These are phyloP conservation scores for Tiliqua scincoides DNA, from an alignment of 2,113 vertebrate genomes.

Conservation along the genomic window DNA sequence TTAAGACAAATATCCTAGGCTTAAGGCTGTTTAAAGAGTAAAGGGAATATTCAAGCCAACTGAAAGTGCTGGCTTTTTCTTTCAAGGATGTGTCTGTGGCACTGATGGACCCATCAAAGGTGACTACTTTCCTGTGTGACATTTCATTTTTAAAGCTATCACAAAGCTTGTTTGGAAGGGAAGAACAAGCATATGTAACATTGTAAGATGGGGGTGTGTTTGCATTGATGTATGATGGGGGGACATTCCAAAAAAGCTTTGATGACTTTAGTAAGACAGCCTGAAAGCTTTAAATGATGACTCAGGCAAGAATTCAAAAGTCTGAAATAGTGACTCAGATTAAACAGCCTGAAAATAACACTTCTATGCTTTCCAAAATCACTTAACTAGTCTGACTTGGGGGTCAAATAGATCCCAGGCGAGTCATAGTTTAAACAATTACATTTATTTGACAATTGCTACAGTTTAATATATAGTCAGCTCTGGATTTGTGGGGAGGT, in stretches of 20 bases:
- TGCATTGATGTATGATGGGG: background rate
- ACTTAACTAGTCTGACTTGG: background rate
- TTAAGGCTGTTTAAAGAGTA: background rate
- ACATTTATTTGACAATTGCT: background rate
- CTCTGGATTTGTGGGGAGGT: no score
- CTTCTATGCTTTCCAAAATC: background rate
- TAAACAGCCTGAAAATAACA: no score
- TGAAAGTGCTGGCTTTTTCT: background rate
- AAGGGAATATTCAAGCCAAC: background rate
- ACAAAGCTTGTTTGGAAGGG: background rate
- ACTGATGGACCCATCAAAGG: background rate
- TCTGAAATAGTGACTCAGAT: no score
- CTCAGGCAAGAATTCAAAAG: no score
- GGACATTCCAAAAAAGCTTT: background rate
- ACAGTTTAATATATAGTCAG: background rate
- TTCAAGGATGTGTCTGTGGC: no score
- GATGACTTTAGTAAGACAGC: background rate
- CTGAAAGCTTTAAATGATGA: background rate
- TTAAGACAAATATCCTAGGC: background rate
- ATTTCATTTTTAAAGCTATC: background rate
- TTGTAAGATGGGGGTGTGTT: background rate
- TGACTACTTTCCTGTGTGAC: background rate
- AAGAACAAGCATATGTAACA: background rate
- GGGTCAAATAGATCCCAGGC: background rate
- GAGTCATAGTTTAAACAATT: background rate